A percentile compares a stretch with the other conserved stretches of the same genome.
phyloP scores from a whole-genome alignment of 2,888 invertebrate genomes.

The Noctua janthe region DNA sequence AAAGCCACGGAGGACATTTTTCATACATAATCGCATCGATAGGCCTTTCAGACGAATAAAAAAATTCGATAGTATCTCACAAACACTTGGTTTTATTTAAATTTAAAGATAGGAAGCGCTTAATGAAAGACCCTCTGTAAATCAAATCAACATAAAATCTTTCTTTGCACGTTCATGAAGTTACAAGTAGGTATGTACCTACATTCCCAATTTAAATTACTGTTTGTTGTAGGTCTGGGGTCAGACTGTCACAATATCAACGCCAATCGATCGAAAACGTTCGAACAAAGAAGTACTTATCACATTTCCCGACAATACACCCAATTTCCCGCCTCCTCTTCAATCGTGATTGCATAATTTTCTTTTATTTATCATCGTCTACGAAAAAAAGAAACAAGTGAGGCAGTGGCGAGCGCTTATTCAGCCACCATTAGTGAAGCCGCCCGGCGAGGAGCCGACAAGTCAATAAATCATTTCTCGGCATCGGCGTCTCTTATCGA shows the following conservation, averaged over 20 bases:
- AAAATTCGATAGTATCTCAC: too few relatives aligned
- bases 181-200: not conserved
- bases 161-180: not conserved
- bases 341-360: slow-evolving; percentile 74
- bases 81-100: too few relatives aligned
- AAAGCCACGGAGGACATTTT: too few relatives aligned
- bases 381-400: slow-evolving; percentile 74
- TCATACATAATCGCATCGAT: too few relatives aligned
- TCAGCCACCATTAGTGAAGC: slow-evolving; percentile 74
- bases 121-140: not conserved
- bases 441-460: slow-evolving; percentile 74
- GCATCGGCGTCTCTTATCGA: slow-evolving; percentile 84
- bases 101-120: too few relatives aligned
- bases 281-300: slow-evolving; percentile 43
- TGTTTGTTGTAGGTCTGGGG: not conserved
- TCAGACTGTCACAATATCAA: not conserved
- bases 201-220: not conserved
- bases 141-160: not conserved
- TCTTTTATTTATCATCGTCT: slow-evolving; percentile 74
- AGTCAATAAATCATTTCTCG: slow-evolving; percentile 88
- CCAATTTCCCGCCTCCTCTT: slow-evolving; percentile 65
- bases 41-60: too few relatives aligned
- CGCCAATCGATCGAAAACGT: slow-evolving; percentile 9
- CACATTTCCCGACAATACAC: slow-evolving; percentile 63
- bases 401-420: slow-evolving; percentile 73